These are phyloP conservation scores for Mya arenaria DNA, from an alignment of 1,140 invertebrate genomes.

Conservation along the genomic window DNA sequence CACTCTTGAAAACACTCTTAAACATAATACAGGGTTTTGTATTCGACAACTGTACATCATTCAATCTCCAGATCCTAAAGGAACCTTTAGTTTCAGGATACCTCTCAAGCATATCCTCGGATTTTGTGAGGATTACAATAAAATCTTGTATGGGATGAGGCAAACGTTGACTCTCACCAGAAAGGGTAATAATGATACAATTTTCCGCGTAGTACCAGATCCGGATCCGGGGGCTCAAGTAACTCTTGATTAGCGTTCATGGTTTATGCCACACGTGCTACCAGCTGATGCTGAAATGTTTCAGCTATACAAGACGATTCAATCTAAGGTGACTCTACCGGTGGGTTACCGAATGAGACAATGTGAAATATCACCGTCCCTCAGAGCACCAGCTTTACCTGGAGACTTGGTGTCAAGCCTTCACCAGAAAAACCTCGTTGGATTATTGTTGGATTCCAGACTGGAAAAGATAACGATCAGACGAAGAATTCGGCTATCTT, in stretches of 20 bases:
- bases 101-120: not conserved
- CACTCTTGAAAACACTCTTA: too few relatives aligned
- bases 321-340: not conserved
- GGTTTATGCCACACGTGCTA: conserved; percentile 26
- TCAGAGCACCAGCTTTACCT: not conserved
- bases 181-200: conserved; percentile 33
- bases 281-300: conserved; percentile 13
- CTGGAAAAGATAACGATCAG: conserved; percentile 43
- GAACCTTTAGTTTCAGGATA: not conserved
- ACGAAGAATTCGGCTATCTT: conserved; percentile 32
- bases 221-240: conserved; percentile 17
- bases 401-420: not conserved
- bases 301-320: too few relatives aligned
- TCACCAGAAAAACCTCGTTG: not conserved
- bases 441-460: conserved; percentile 10
- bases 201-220: conserved; percentile 6
- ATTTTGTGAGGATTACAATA: not conserved
- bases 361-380: conserved; percentile 2
- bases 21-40: not conserved
- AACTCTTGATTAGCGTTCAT: conserved; percentile 30
- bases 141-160: not conserved
- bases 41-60: not conserved
- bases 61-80: not conserved
- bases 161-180: not conserved
- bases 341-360: conserved; percentile 5